Conservation (phyloP, 2,113 vertebrate genomes). For the Callopanchax toddi region DNA sequence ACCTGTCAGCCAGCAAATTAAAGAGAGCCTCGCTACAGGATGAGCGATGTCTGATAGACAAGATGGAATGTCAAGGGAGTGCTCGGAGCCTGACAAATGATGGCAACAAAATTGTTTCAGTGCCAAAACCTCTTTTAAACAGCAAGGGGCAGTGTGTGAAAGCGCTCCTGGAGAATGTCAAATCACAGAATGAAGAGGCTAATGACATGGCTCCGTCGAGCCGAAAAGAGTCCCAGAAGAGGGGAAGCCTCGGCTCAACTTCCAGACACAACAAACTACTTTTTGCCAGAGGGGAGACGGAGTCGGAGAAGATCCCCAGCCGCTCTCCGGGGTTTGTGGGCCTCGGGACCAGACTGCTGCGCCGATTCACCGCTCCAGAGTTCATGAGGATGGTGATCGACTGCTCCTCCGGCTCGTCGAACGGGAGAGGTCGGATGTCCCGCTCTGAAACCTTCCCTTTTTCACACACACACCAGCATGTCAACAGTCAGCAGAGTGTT, state of each 20-base stretch:
- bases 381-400: conserved; percentile 81
- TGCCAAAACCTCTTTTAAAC: conserved; percentile 57
- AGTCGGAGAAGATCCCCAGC: conserved; percentile 61
- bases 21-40: conserved; percentile 83
- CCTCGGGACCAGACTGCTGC: conserved; percentile 77
- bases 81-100: conserved; percentile 43
- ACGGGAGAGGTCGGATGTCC: conserved; percentile 72
- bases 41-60: conserved; percentile 76
- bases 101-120: conserved; percentile 50
- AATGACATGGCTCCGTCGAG: conserved; percentile 32
- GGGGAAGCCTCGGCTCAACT: conserved; percentile 51
- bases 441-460: conserved; percentile 82
- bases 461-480: conserved; percentile 74
- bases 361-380: conserved; percentile 82
- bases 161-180: conserved; percentile 44
- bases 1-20: conserved; percentile 70
- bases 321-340: conserved; percentile 60
- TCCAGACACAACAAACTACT: conserved; percentile 73
- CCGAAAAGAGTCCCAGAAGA: conserved; percentile 68
- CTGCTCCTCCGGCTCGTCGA: conserved; percentile 60
- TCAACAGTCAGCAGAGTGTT: conserved; percentile 80
- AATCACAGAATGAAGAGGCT: conserved; percentile 39
- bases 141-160: conserved; percentile 45
- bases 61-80: conserved; percentile 71
- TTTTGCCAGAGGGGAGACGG: conserved; percentile 64